Conservation (phyloP, 2,888 invertebrate genomes). For the Hartigia nigra region DNA sequence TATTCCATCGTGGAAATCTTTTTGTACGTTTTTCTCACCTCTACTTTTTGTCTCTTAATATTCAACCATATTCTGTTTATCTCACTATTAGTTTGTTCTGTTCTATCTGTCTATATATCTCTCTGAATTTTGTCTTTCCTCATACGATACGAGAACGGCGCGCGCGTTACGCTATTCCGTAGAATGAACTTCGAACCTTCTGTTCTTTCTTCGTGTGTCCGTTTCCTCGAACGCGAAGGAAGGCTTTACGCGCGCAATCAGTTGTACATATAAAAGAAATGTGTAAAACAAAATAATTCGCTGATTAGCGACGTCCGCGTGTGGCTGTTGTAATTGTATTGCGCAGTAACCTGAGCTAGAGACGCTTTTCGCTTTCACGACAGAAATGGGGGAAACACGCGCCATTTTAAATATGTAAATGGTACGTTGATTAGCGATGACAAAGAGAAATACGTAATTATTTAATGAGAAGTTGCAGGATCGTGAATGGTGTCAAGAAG, state of each 20-base stretch:
- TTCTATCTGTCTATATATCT: not conserved
- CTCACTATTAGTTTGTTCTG: not conserved
- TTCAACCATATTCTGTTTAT: not conserved
- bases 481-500: not conserved
- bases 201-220: not conserved
- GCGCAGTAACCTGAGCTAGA: not conserved
- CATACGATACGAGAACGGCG: not conserved
- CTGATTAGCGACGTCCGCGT: not conserved
- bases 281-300: not conserved
- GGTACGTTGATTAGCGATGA: not conserved
- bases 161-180: not conserved
- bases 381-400: not conserved
- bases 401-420: not conserved
- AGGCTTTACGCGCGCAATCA: not conserved
- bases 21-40: not conserved
- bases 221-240: not conserved
- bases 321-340: not conserved
- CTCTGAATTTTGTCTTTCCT: not conserved
- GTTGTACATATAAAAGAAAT: not conserved
- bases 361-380: not conserved
- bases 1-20: not conserved
- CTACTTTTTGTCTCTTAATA: not conserved
- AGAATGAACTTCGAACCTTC: not conserved
- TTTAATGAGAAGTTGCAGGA: not conserved
- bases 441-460: not conserved